Conservation (phyloP, 2,113 vertebrate species). For the Meriones unguiculatus region DNA sequence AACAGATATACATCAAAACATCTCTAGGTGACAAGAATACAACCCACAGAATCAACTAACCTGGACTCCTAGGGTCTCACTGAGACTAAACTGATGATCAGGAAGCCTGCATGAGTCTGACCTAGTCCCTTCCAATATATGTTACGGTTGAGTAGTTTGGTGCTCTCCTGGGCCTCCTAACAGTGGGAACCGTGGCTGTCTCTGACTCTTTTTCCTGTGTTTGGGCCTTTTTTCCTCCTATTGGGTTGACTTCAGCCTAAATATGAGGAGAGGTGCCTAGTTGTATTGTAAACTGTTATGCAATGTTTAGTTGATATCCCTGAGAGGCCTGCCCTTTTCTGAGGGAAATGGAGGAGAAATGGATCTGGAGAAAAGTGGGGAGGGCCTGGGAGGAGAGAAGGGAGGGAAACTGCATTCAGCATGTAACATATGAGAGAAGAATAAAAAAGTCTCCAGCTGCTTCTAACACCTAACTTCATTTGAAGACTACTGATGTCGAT, state of each 20-base stretch:
- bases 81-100: background rate
- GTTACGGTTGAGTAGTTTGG: background rate
- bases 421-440: background rate
- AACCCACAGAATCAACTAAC: background rate
- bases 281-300: background rate
- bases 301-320: background rate
- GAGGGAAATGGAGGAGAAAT: background rate
- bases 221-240: background rate
- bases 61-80: background rate
- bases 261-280: background rate
- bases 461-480: background rate
- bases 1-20: background rate
- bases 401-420: background rate
- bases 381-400: background rate
- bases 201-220: background rate
- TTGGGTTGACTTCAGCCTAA: background rate
- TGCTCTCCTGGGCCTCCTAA: background rate
- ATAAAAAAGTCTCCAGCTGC: background rate
- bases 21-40: background rate
- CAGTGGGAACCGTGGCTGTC: background rate
- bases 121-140: background rate
- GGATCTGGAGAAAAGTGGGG: background rate
- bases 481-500: background rate
- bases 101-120: background rate
- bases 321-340: background rate